Evolutionary conservation across 2,797 vertebrate genomes (phyloP).

Genomic region (Silurus aristotelis): DNA sequence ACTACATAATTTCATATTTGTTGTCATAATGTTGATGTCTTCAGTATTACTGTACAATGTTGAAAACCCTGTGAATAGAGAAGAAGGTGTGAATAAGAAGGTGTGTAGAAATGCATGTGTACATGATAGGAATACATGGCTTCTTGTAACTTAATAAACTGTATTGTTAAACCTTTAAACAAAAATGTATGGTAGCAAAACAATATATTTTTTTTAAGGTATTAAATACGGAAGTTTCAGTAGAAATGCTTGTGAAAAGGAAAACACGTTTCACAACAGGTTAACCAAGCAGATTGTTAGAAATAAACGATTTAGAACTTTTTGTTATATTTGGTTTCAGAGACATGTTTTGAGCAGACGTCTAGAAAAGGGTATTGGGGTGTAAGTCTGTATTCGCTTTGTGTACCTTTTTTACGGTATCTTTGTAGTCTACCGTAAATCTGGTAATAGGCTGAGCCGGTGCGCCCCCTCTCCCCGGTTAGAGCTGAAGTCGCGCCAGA

Average conservation of each 20-base stretch:
- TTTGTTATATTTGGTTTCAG: neutral
- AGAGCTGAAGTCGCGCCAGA: slow-evolving; percentile 17
- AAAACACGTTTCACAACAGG: neutral
- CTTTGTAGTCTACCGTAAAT: slow-evolving; percentile 38
- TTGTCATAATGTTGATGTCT: no score
- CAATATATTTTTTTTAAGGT: neutral
- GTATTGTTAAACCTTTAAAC: neutral
- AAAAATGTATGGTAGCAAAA: neutral
- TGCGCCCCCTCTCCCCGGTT: neutral
- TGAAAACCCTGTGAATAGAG: no score
- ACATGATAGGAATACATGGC: neutral
- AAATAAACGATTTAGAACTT: neutral
- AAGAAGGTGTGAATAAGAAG: no score
- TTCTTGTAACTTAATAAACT: neutral
- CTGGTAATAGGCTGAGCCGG: neutral
- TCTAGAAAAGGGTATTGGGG: neutral
- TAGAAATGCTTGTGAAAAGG: neutral
- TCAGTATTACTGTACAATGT: no score
- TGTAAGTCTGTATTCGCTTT: neutral
- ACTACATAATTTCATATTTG: no score
- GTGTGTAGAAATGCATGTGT: no score
- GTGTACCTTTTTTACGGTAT: slow-evolving; percentile 68
- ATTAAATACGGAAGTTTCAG: neutral
- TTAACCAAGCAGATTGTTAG: neutral
- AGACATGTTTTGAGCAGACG: neutral